Evolutionary conservation across 2,888 invertebrate species (phyloP).

Genomic region (Muscina levida): DNA sequence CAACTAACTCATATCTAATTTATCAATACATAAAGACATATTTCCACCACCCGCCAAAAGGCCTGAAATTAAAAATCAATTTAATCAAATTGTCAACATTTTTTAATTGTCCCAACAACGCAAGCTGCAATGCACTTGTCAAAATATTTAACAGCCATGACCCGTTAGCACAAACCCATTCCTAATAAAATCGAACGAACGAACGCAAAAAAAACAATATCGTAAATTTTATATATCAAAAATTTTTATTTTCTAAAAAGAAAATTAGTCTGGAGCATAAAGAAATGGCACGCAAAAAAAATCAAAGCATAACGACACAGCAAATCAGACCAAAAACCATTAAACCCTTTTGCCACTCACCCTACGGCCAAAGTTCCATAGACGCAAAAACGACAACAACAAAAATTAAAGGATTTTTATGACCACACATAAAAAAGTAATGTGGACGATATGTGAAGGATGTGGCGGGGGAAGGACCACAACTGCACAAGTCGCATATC

Average conservation of each 20-base stretch:
- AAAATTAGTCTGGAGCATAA: conserved; percentile 48
- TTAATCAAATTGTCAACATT: conserved; percentile 43
- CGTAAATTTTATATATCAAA: conserved; percentile 63
- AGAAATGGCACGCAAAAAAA: conserved; percentile 4
- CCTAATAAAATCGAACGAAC: too few species aligned
- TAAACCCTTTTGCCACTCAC: conserved; percentile 52
- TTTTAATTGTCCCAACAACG: conserved; percentile 46
- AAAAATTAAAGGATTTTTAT: conserved; percentile 62
- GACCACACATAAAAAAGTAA: conserved; percentile 51
- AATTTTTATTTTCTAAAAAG: conserved; percentile 58
- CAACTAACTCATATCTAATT: too few species aligned
- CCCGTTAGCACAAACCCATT: background rate
- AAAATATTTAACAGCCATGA: conserved; percentile 56
- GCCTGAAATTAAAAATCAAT: conserved; percentile 59
- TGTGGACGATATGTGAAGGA: conserved; percentile 34
- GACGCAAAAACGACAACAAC: conserved; percentile 44
- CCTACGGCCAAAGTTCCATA: background rate
- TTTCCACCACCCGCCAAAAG: too few species aligned
- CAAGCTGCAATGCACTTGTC: conserved; percentile 52
- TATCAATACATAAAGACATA: too few species aligned
- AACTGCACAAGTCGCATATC: conserved; percentile 35
- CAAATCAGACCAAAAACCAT: conserved; percentile 27
- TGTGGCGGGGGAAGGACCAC: conserved; percentile 1
- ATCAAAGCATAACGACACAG: conserved; percentile 25
- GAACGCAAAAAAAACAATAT: conserved; percentile 21